A percentile compares a stretch with the other conserved stretches of the same genome.
Evolutionary conservation across 2,797 vertebrate species (phyloP).

Genomic region (Sorex maritimensis): DNA sequence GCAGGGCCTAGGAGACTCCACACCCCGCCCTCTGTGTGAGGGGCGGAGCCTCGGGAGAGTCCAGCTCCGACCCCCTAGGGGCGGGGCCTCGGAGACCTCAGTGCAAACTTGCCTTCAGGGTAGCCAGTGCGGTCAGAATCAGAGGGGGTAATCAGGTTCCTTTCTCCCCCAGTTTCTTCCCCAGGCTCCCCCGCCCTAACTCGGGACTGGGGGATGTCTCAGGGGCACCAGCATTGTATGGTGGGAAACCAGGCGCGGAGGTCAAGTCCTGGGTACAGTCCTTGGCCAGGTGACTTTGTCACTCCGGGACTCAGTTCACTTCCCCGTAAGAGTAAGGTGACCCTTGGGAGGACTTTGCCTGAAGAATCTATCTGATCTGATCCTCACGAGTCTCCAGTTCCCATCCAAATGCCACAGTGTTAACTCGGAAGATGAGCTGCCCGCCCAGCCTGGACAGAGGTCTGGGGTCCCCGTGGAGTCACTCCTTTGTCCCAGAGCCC

Average conservation of each 20-base stretch:
- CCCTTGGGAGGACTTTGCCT: not conserved
- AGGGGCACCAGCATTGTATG: not conserved
- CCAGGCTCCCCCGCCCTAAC: not conserved
- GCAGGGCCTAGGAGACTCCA: conserved; percentile 77
- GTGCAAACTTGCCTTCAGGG: conserved; percentile 84
- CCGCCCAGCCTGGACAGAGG: not conserved
- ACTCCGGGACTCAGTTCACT: conserved; percentile 1
- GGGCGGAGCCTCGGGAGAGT: too few relatives aligned
- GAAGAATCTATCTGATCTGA: not conserved
- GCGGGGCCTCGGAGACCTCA: conserved; percentile 76
- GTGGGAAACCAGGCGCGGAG: not conserved
- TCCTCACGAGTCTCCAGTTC: conserved; percentile 18
- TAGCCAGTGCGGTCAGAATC: not conserved
- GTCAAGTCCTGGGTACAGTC: not conserved
- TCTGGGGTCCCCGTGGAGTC: conserved; percentile 69
- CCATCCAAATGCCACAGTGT: conserved; percentile 28
- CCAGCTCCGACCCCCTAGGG: not conserved
- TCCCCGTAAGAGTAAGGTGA: not conserved
- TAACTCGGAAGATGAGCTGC: not conserved
- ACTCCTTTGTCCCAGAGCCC: conserved; percentile 95
- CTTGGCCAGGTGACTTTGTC: not conserved
- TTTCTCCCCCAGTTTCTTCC: not conserved
- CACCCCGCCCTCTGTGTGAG: too few relatives aligned
- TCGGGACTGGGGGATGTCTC: not conserved
- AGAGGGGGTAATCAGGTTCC: not conserved